Evolutionary conservation across 2,888 invertebrate species (phyloP).

Genomic region (Cynaeus angustus): DNA sequence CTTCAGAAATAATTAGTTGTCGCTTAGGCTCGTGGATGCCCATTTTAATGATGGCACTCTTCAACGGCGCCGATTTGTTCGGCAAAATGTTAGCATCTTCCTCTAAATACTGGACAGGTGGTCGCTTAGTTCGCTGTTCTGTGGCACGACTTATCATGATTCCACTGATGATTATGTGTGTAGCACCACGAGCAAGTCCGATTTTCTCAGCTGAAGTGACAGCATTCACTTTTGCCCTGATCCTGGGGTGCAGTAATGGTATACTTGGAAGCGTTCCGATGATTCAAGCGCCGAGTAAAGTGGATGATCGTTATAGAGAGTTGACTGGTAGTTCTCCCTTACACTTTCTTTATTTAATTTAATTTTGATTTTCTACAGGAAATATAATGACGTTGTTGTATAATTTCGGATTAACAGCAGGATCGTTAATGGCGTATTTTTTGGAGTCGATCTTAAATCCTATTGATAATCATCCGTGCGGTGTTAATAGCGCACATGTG

Average conservation of each 20-base stretch:
- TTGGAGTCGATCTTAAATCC: conserved; percentile 73
- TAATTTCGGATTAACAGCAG: conserved; percentile 89
- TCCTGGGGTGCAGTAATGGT: conserved; percentile 89
- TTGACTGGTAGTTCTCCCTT: conserved; percentile 79
- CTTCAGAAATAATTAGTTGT: conserved; percentile 91
- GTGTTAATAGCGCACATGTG: conserved; percentile 39
- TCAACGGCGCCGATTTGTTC: conserved; percentile 89
- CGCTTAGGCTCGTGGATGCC: conserved; percentile 92
- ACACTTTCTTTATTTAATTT: conserved; percentile 16
- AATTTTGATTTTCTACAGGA: conserved; percentile 72
- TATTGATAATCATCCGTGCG: conserved; percentile 63
- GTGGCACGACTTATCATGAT: conserved; percentile 83
- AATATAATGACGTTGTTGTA: conserved; percentile 96
- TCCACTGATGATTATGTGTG: conserved; percentile 87
- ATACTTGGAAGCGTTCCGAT: conserved; percentile 93
- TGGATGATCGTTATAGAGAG: conserved; percentile 89
- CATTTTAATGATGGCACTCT: conserved; percentile 90
- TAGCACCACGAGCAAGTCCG: conserved; percentile 84
- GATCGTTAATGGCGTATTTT: conserved; percentile 88
- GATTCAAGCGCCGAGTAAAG: conserved; percentile 92
- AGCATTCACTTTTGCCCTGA: conserved; percentile 79
- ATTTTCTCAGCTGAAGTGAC: conserved; percentile 81
- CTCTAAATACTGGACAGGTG: conserved; percentile 88
- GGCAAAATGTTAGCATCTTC: conserved; percentile 88
- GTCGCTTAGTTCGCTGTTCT: conserved; percentile 84